Evolutionary conservation across 1,140 invertebrate genomes (phyloP).

Genomic region (Periplaneta americana): DNA sequence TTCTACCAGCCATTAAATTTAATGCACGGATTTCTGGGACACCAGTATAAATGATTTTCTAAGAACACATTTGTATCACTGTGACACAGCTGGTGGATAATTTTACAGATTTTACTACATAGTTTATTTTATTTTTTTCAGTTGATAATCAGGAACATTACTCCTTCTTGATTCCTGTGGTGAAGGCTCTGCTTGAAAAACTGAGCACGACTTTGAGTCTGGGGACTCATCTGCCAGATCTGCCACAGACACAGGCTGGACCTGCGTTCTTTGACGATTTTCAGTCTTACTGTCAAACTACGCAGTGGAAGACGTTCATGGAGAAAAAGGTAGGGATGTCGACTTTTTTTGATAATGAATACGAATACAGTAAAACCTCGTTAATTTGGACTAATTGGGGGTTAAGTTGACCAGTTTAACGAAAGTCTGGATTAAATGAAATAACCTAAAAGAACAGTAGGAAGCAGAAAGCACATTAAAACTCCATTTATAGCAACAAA

Average conservation of each 20-base stretch:
- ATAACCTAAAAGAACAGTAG: too few relatives aligned
- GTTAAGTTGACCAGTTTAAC: too few relatives aligned
- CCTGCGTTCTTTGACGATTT: constrained; percentile 58
- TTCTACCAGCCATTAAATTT: neutral
- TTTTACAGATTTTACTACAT: too few relatives aligned
- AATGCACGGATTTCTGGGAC: neutral
- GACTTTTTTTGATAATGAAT: too few relatives aligned
- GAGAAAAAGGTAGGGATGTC: constrained; percentile 49
- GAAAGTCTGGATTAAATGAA: too few relatives aligned
- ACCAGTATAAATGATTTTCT: neutral
- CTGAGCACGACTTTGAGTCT: constrained; percentile 43
- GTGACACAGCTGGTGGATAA: too few relatives aligned
- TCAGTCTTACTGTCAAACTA: constrained; percentile 47
- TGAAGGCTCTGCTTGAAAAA: constrained; percentile 57
- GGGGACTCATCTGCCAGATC: constrained; percentile 43
- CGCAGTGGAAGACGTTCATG: constrained; percentile 54
- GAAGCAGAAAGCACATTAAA: too few relatives aligned
- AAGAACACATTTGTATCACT: neutral
- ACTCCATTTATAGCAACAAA: too few relatives aligned
- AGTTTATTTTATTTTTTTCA: constrained; percentile 20
- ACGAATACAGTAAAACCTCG: too few relatives aligned
- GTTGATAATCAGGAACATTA: constrained; percentile 50
- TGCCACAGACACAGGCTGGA: constrained; percentile 46
- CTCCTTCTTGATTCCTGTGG: constrained; percentile 55
- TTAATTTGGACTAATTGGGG: too few relatives aligned